Evolutionary conservation across 1,140 invertebrate species (phyloP).

Genomic region (Trichogramma pretiosum): DNA sequence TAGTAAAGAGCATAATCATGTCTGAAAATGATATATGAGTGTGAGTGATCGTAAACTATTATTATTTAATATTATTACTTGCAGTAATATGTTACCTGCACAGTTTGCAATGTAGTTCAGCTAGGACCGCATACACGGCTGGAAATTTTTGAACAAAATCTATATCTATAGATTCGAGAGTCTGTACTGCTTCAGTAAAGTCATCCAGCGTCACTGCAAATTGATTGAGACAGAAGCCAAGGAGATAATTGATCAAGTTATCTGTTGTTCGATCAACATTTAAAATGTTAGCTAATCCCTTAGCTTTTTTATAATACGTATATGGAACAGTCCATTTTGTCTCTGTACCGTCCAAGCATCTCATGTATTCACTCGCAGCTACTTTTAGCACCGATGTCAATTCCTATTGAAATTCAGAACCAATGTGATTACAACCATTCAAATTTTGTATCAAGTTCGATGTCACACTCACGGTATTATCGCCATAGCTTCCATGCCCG

Average conservation of each 20-base stretch:
- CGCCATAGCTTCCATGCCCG: too few species aligned
- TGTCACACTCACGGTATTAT: too few species aligned
- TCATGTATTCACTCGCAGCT: too few species aligned
- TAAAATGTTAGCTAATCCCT: not conserved
- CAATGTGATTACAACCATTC: too few species aligned
- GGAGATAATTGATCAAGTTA: slow-evolving; percentile 21
- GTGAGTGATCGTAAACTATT: too few species aligned
- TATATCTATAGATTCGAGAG: slow-evolving; percentile 16
- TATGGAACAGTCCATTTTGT: too few species aligned
- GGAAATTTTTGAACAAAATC: slow-evolving; percentile 17
- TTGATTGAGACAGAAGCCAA: slow-evolving; percentile 19
- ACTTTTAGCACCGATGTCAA: too few species aligned
- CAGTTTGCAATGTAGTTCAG: slow-evolving; percentile 23
- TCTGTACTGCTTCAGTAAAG: slow-evolving; percentile 20
- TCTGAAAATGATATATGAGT: slow-evolving; percentile 15
- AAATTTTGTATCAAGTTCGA: too few species aligned
- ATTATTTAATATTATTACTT: not conserved
- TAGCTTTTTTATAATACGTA: not conserved
- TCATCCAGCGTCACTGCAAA: slow-evolving; percentile 21
- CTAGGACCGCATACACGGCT: slow-evolving; percentile 23
- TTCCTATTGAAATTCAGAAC: too few species aligned
- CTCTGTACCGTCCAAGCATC: too few species aligned
- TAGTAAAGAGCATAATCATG: slow-evolving; percentile 22
- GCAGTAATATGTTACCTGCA: slow-evolving; percentile 22
- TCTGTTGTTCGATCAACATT: not conserved